Evolutionary conservation across 2,888 invertebrate species (phyloP).

Genomic region (Zygaena filipendulae): DNA sequence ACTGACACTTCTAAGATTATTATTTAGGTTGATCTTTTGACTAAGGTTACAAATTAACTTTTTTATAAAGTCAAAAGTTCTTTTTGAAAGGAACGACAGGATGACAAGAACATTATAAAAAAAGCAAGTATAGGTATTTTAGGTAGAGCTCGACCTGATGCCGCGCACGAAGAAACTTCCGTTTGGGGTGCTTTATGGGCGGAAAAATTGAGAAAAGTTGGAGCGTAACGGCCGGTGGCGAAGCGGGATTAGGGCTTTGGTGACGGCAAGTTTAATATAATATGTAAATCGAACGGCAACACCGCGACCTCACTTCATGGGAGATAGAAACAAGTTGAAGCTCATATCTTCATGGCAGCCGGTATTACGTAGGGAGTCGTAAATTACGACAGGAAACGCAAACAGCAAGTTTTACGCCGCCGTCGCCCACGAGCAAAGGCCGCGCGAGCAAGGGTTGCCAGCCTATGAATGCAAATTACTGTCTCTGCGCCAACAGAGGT

Average conservation of each 20-base stretch:
- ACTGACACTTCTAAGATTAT: too few relatives aligned
- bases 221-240: conserved; percentile 64
- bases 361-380: conserved; percentile 60
- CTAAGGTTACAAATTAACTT: too few relatives aligned
- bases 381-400: conserved; percentile 62
- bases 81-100: background rate
- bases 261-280: conserved; percentile 63
- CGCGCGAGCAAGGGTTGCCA: conserved; percentile 61
- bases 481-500: conserved; percentile 42
- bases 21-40: too few relatives aligned
- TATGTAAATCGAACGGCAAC: conserved; percentile 64
- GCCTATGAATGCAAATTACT: conserved; percentile 69
- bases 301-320: conserved; percentile 50
- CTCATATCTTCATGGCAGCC: conserved; percentile 55
- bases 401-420: conserved; percentile 53
- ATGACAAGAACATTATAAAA: background rate
- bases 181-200: conserved; percentile 62
- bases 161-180: conserved; percentile 55
- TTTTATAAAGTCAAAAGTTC: too few relatives aligned
- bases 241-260: conserved; percentile 40
- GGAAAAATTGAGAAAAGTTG: conserved; percentile 69
- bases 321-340: too few relatives aligned
- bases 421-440: conserved; percentile 37
- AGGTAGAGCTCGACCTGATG: conserved; percentile 65
- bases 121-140: conserved; percentile 54